A percentile compares a stretch with the other conserved stretches of the same genome.
These are phyloP conservation scores for Dendroctonus valens DNA, from an alignment of 1,140 invertebrate genomes.

Conservation along the genomic window DNA sequence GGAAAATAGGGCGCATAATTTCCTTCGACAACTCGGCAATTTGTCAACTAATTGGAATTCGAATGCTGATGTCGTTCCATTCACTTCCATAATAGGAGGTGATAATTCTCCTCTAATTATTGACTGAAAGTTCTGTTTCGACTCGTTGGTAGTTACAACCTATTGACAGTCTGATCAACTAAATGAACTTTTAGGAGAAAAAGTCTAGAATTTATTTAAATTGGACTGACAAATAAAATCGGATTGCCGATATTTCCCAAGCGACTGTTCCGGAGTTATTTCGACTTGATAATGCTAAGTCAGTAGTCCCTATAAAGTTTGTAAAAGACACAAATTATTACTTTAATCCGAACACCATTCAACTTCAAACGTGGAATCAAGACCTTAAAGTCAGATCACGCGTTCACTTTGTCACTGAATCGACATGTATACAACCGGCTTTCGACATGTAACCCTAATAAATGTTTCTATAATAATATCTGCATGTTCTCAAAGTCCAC, in stretches of 20 bases:
- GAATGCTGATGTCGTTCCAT: constrained; percentile 3
- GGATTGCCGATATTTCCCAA: no score
- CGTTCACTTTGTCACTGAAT: no score
- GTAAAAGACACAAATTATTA: no score
- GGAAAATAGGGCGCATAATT: background rate
- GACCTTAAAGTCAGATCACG: no score
- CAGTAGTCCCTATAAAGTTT: background rate
- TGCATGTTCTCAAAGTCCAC: no score
- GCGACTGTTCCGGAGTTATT: background rate
- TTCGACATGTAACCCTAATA: no score
- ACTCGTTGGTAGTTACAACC: background rate
- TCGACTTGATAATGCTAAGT: background rate
- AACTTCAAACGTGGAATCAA: no score
- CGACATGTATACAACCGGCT: no score
- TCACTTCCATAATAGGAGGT: background rate
- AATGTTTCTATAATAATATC: no score
- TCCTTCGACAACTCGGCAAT: background rate
- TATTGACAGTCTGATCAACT: background rate
- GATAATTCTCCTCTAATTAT: background rate
- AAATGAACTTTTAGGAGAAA: background rate
- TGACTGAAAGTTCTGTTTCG: background rate
- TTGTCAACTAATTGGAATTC: background rate
- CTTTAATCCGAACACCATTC: no score
- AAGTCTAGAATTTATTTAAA: background rate
- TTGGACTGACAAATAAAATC: background rate